Evolutionary conservation across 2,888 invertebrate genomes (phyloP).

Genomic region (Epinotia bilunana): DNA sequence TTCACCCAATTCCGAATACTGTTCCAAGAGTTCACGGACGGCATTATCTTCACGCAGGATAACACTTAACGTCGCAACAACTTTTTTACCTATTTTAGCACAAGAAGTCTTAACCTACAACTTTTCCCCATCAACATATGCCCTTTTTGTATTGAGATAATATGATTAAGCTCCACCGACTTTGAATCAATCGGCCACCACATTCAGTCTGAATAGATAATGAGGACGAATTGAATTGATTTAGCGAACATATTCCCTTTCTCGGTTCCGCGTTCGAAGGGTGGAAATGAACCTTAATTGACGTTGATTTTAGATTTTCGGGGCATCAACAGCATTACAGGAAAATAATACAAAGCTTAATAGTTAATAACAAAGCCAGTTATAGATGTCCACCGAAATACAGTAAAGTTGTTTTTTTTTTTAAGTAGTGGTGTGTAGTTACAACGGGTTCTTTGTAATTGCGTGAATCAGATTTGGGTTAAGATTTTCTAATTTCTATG

Average conservation of each 20-base stretch:
- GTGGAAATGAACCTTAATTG: not conserved
- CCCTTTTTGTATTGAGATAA: not conserved
- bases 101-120: not conserved
- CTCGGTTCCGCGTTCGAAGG: not conserved
- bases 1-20: too few species aligned
- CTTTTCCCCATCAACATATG: not conserved
- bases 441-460: too few species aligned
- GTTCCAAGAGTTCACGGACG: too few species aligned
- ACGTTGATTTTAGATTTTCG: not conserved
- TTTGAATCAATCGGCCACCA: conserved; percentile 3
- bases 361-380: too few species aligned
- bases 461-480: too few species aligned
- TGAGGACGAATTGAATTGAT: conserved; percentile 27
- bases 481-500: too few species aligned
- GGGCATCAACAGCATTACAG: too few species aligned
- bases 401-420: too few species aligned
- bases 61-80: conserved; percentile 2
- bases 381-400: too few species aligned
- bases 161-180: conserved; percentile 4
- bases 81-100: not conserved
- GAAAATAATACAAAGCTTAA: too few species aligned
- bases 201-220: conserved; percentile 26
- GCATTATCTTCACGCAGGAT: not conserved
- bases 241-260: conserved; percentile 15
- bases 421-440: too few species aligned